Evolutionary conservation across 2,888 invertebrate genomes (phyloP).

Genomic region (Phortica okadai): DNA sequence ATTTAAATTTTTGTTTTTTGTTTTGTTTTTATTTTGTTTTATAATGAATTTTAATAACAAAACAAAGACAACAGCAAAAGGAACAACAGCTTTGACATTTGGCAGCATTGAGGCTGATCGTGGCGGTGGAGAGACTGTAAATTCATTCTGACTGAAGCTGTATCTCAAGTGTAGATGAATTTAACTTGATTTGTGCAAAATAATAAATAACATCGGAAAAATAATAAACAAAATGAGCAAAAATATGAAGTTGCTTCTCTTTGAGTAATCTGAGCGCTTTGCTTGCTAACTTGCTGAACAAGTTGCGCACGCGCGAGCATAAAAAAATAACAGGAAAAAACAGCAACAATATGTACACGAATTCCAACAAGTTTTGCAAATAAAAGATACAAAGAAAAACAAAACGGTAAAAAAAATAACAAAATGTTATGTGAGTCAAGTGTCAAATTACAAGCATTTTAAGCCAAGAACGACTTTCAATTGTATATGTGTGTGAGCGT

Average conservation of each 20-base stretch:
- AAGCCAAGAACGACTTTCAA: conserved; percentile 26
- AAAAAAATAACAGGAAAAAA: neutral
- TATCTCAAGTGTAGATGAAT: neutral
- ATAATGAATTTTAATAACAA: neutral
- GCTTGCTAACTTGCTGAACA: conserved; percentile 15
- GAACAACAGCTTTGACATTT: conserved; percentile 18
- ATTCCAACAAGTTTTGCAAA: conserved; percentile 10
- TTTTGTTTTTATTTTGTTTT: neutral
- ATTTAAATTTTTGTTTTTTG: neutral
- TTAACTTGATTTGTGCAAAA: neutral
- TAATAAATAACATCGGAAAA: neutral
- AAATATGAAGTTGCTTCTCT: neutral
- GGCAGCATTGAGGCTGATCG: conserved; percentile 20
- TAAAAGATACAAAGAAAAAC: neutral
- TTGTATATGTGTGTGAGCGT: neutral
- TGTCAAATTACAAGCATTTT: neutral
- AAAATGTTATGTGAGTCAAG: conserved; percentile 8
- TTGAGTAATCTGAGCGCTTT: neutral
- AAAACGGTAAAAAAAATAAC: neutral
- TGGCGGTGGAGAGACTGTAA: neutral
- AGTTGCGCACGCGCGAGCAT: conserved; percentile 25
- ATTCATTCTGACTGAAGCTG: neutral
- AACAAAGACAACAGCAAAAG: neutral
- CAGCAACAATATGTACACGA: neutral
- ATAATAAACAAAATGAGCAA: neutral